These are phyloP conservation scores for Platorchestia sp. DNA, from an alignment of 1,140 invertebrate genomes.

Conservation along the genomic window DNA sequence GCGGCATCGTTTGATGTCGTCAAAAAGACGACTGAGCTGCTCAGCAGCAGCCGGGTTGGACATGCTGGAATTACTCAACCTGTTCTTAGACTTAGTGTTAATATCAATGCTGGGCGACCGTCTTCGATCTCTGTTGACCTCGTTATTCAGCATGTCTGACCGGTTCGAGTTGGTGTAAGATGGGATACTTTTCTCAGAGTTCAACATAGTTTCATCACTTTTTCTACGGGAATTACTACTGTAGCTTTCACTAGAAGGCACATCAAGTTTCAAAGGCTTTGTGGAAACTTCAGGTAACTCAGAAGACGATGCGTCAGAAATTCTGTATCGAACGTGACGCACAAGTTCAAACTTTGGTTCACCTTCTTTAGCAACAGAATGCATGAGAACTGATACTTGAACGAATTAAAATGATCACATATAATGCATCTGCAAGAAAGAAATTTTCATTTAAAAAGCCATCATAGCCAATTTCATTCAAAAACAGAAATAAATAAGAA, in stretches of 20 bases:
- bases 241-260: not conserved
- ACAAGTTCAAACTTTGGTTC: conserved; percentile 45
- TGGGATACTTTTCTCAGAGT: not conserved
- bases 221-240: not conserved
- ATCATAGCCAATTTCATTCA: not conserved
- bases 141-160: not conserved
- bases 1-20: conserved; percentile 58
- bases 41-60: conserved; percentile 13
- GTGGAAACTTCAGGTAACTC: conserved; percentile 11
- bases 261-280: not conserved
- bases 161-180: not conserved
- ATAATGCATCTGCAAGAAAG: not conserved
- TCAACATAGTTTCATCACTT: not conserved
- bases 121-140: not conserved
- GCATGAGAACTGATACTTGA: not conserved
- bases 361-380: not conserved
- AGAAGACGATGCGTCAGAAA: not conserved
- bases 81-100: not conserved
- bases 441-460: not conserved
- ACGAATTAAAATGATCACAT: not conserved
- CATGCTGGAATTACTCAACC: not conserved
- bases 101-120: not conserved
- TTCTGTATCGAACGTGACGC: conserved; percentile 35
- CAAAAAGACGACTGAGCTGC: conserved; percentile 52
- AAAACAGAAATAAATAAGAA: not conserved